Conservation (phyloP, 2,113 vertebrate species). For the Indicator indicator region DNA sequence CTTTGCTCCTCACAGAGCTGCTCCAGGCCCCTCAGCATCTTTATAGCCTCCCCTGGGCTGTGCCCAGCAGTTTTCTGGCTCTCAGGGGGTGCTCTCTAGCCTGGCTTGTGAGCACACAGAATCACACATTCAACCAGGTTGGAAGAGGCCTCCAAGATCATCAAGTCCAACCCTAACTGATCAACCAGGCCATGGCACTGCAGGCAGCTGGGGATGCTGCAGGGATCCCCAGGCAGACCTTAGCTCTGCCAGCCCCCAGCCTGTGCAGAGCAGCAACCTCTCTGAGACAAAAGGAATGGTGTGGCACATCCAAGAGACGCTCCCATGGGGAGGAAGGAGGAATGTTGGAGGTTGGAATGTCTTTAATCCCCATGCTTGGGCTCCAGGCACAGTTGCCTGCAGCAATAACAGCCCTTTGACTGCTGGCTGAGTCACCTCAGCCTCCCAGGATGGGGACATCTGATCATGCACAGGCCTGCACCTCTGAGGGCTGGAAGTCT, state of each 20-base stretch:
- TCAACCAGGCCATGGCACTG: too few species aligned
- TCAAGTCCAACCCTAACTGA: too few species aligned
- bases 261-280: not conserved
- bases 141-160: not conserved
- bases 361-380: slow-evolving; percentile 6
- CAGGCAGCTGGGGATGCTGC: not conserved
- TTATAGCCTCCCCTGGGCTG: too few species aligned
- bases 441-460: slow-evolving; percentile 48
- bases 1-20: too few species aligned
- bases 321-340: slow-evolving; percentile 26
- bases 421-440: slow-evolving; percentile 56
- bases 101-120: not conserved
- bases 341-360: slow-evolving; percentile 37
- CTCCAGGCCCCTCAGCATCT: too few species aligned
- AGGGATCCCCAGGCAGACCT: not conserved
- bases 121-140: not conserved
- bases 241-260: not conserved
- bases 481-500: slow-evolving; percentile 23
- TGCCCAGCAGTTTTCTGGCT: too few species aligned
- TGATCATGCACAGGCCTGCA: slow-evolving; percentile 40
- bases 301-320: not conserved
- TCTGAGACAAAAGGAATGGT: not conserved
- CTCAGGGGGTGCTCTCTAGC: not conserved
- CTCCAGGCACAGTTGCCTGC: slow-evolving; percentile 46
- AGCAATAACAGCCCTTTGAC: slow-evolving; percentile 48